Evolutionary conservation across 2,888 invertebrate genomes (phyloP).

Genomic region (Scaptodrosophila latifasciaeformis): DNA sequence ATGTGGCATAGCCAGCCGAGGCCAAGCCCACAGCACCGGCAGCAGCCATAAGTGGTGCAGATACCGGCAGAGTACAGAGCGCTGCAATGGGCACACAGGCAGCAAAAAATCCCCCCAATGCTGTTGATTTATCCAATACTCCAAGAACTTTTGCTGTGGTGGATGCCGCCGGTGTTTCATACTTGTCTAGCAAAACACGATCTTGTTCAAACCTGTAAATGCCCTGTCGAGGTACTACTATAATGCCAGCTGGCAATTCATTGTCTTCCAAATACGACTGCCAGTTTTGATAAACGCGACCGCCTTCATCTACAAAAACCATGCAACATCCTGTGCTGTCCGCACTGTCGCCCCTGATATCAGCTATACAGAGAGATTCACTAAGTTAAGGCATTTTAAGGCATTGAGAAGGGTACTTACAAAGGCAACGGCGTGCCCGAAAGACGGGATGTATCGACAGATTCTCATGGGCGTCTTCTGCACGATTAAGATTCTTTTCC

Average conservation of each 20-base stretch:
- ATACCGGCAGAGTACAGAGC: conserved; percentile 40
- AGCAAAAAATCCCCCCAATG: conserved; percentile 52
- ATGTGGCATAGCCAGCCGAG: conserved; percentile 55
- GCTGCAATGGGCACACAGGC: conserved; percentile 48
- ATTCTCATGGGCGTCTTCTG: conserved; percentile 22
- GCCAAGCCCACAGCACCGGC: conserved; percentile 45
- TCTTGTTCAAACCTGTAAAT: conserved; percentile 51
- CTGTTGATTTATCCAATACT: conserved; percentile 44
- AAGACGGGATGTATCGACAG: conserved; percentile 69
- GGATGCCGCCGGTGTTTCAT: conserved; percentile 57
- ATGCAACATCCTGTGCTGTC: conserved; percentile 67
- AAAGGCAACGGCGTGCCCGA: conserved; percentile 68
- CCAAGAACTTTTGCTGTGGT: conserved; percentile 23
- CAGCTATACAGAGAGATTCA: conserved; percentile 12
- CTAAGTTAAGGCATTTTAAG: background rate
- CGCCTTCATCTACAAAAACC: conserved; percentile 71
- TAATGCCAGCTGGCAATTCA: conserved; percentile 73
- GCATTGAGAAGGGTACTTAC: conserved; percentile 48
- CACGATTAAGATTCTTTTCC: conserved; percentile 31
- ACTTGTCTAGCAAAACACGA: conserved; percentile 48
- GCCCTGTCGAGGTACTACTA: conserved; percentile 76
- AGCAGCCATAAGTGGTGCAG: conserved; percentile 53
- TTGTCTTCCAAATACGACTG: conserved; percentile 73
- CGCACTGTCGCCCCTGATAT: conserved; percentile 10
- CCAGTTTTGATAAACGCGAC: conserved; percentile 76